phyloP scores from a whole-genome alignment of 2,113 vertebrate genomes.

The Phocoena phocoena region DNA sequence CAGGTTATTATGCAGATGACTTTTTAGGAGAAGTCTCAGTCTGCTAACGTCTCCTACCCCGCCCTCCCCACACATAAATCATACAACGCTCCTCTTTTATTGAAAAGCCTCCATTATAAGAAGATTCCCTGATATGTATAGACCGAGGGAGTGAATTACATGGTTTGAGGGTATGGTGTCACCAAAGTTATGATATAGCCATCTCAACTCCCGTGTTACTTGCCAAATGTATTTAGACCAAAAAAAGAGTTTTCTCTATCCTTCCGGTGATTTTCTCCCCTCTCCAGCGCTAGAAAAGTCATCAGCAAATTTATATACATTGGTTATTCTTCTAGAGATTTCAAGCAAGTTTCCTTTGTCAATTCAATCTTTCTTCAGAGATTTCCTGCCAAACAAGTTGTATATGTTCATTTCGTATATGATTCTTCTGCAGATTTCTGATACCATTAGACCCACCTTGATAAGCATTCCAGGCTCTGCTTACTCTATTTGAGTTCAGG shows the following conservation, averaged over 20 bases:
- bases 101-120: not conserved
- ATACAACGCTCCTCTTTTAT: not conserved
- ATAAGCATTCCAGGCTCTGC: not conserved
- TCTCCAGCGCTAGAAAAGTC: not conserved
- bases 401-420: not conserved
- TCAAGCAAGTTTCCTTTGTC: conserved; percentile 11
- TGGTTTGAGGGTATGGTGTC: not conserved
- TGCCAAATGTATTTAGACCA: not conserved
- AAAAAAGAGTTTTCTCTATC: not conserved
- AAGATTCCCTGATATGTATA: not conserved
- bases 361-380: not conserved
- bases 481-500: not conserved
- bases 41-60: not conserved
- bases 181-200: not conserved
- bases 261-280: not conserved
- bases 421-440: not conserved
- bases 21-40: not conserved
- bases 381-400: not conserved
- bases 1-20: not conserved
- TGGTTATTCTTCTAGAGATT: not conserved
- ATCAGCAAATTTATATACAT: not conserved
- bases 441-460: not conserved
- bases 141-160: not conserved
- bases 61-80: not conserved
- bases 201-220: not conserved